Evolutionary conservation across 2,888 invertebrate genomes (phyloP), one percentile per base, ranked within the genome.

Genomic region (Dicycla oo): DNA sequence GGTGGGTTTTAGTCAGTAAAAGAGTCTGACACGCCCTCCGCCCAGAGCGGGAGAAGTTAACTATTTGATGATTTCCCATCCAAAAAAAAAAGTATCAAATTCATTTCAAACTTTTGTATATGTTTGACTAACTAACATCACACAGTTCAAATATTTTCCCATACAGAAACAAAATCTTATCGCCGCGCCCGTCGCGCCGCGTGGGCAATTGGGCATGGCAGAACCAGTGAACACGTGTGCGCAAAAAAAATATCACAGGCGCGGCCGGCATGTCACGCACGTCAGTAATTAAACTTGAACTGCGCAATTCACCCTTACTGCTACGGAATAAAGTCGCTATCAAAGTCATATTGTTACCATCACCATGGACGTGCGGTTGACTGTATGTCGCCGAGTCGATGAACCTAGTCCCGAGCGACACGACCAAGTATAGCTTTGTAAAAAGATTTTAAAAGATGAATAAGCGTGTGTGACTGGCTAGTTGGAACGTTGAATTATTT

Each of bases 221-320:
- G 78, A 78, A 80, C 75, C 74, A 81, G 77, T 70, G 65, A 73
- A 82, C 86, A 86, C 87, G 86, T 86, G 86, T 82, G 67, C 74
- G 73, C 65, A 71, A 82, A 86, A 86, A 75, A 60, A 57, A n/a
- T n/a, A n/a, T n/a, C 69, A 49, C 65, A 61, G 75, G 61, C 78
- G 57, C 72, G 71, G 69, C 64, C 34, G 57, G 38, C 62, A 60
- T 78, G 74, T 63, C 74, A 77, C 61, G 73, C 38, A 30, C 30
- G 45, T 54, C 11, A 10, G n/a, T 10, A 13, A n/a, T 23, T 30
- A 72, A 23, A 43, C 13, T 47, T 3, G 23, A 23, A n/a, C 23
- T 34, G 15, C 30, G 11, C 69, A 69, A 23, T 15, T 13, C 8
- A 47, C 45, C 13, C 58, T 77, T 78, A 23, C 2, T 4, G 13